Evolutionary conservation across 2,113 vertebrate genomes (phyloP).

Genomic region (Ammodytes dubius): DNA sequence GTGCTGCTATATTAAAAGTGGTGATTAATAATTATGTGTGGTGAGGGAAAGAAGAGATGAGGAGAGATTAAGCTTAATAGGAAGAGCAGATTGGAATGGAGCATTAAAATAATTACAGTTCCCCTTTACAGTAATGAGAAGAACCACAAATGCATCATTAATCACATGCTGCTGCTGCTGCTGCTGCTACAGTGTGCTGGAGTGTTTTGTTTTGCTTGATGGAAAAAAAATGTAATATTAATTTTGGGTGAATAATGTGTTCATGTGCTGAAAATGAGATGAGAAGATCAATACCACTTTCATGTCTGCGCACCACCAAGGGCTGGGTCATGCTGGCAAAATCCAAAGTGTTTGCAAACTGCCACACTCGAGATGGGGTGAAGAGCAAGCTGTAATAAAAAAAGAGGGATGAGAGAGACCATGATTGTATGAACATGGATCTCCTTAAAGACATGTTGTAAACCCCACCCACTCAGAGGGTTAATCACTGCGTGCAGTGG

Average conservation of each 20-base stretch:
- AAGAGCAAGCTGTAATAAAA: neutral
- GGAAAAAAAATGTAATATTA: neutral
- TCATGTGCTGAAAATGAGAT: neutral
- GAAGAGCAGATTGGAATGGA: neutral
- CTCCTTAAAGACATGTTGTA: too few relatives aligned
- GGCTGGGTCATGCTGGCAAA: neutral
- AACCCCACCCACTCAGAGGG: too few relatives aligned
- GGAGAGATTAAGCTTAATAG: conserved; percentile 36
- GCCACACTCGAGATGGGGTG: neutral
- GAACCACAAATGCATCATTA: neutral
- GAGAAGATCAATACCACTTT: neutral
- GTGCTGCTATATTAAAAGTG: conserved; percentile 60
- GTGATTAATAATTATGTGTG: conserved; percentile 59
- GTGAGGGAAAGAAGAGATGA: conserved; percentile 19
- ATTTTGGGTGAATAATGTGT: neutral
- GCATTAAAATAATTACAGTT: conserved; percentile 35
- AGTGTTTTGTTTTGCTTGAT: neutral
- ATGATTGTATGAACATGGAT: too few relatives aligned
- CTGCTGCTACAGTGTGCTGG: neutral
- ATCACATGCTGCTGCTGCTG: neutral
- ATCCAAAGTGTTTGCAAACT: neutral
- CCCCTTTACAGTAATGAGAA: conserved; percentile 11
- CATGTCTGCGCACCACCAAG: neutral
- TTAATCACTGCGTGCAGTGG: neutral
- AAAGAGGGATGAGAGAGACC: too few relatives aligned